Conservation (phyloP, 2,113 vertebrate genomes). For the Hydrolagus affinis region DNA sequence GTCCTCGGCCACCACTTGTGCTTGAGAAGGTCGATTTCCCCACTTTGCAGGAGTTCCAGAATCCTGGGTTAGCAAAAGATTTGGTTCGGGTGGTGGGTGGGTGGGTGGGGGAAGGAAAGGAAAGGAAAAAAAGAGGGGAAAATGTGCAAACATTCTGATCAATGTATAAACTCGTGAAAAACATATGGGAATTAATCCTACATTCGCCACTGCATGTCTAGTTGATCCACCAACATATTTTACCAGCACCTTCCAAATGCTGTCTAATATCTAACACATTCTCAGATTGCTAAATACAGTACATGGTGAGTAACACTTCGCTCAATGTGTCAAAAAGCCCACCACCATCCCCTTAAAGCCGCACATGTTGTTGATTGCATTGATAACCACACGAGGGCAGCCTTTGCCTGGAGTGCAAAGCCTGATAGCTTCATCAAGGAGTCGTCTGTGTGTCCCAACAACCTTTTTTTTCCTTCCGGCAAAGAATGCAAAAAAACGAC, state of each 20-base stretch:
- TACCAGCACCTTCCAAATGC: too few relatives aligned
- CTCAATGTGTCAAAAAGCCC: too few relatives aligned
- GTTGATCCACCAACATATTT: background rate
- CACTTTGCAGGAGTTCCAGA: slow-evolving; percentile 94
- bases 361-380: background rate
- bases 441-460: background rate
- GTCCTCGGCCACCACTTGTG: slow-evolving; percentile 97
- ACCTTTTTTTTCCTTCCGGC: background rate
- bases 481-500: background rate
- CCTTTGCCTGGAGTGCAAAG: background rate
- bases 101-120: too few relatives aligned
- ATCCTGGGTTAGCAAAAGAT: slow-evolving; percentile 64
- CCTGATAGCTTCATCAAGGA: background rate
- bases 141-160: background rate
- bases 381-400: background rate
- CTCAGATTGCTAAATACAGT: too few relatives aligned
- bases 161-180: too few relatives aligned
- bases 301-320: too few relatives aligned
- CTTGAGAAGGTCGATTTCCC: slow-evolving; percentile 91
- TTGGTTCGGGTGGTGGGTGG: background rate
- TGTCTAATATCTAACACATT: too few relatives aligned
- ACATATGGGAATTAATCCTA: background rate
- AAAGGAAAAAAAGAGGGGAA: background rate
- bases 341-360: too few relatives aligned
- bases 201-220: background rate